Percentiles rank a stretch among this genome's conserved stretches.
phyloP scores from a whole-genome alignment of 2,797 vertebrate genomes.

The Sebastes oblongus region DNA sequence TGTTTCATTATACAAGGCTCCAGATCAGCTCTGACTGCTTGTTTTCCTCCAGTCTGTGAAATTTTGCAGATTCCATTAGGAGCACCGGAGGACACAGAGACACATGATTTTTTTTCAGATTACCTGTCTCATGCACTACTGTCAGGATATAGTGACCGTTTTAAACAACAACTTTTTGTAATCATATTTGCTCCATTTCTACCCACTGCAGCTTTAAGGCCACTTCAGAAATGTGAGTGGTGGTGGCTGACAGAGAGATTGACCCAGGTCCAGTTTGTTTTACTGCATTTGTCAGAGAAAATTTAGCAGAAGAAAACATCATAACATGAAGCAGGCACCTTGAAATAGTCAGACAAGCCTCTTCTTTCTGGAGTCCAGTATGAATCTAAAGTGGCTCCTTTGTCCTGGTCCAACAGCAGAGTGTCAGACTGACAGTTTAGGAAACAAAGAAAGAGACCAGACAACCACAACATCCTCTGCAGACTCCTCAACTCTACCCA shows the following conservation, averaged over 20 bases:
- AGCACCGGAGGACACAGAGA: no score
- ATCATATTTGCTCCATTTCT: no score
- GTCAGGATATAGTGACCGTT: no score
- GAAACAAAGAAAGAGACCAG: constrained; percentile 56
- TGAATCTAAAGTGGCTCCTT: constrained; percentile 35
- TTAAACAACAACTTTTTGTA: no score
- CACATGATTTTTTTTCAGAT: no score
- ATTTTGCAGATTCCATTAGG: no score
- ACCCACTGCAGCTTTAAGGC: neutral
- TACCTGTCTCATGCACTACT: no score
- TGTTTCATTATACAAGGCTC: no score
- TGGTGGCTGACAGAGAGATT: neutral
- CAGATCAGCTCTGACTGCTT: no score
- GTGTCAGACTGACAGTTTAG: constrained; percentile 41
- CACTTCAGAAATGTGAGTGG: neutral
- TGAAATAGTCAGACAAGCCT: neutral
- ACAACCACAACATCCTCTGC: constrained; percentile 58
- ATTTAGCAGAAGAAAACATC: neutral
- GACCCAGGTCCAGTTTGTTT: neutral
- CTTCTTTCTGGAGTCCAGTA: neutral
- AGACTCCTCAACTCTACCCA: constrained; percentile 81
- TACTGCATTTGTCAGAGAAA: neutral
- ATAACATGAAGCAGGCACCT: neutral
- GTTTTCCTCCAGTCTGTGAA: no score
- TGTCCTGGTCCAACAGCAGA: constrained; percentile 42